Conservation (phyloP, 2,113 vertebrate species). For the Nothobranchius furzeri region DNA sequence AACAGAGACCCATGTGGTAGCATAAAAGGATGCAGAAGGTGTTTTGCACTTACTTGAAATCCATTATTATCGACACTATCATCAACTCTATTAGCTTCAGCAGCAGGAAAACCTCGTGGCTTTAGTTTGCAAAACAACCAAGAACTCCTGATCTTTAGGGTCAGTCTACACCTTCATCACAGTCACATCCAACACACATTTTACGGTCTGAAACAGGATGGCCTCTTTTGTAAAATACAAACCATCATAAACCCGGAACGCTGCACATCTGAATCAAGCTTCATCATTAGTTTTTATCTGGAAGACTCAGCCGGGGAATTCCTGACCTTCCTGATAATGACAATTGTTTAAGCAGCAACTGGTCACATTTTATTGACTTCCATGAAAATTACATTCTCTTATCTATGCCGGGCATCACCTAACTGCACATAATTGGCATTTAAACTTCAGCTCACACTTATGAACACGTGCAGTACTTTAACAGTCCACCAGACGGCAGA, state of each 20-base stretch:
- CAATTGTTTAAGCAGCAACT: conserved; percentile 2
- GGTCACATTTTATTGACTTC: conserved; percentile 6
- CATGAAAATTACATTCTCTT: conserved; percentile 27
- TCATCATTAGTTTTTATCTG: not conserved
- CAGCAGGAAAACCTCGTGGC: not conserved
- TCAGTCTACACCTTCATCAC: not conserved
- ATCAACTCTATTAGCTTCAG: not conserved
- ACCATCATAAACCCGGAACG: not conserved
- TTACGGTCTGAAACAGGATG: not conserved
- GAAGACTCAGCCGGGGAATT: not conserved
- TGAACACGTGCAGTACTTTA: not conserved
- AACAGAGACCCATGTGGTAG: no score
- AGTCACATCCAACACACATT: not conserved
- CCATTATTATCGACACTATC: not conserved
- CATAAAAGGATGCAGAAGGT: no score
- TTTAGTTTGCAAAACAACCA: not conserved
- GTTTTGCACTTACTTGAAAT: not conserved
- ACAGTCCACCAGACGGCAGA: conserved; percentile 56
- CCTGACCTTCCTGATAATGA: not conserved
- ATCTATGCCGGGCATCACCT: conserved; percentile 17
- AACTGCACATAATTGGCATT: conserved; percentile 8
- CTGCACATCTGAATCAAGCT: not conserved
- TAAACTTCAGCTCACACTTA: not conserved
- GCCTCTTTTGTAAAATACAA: not conserved
- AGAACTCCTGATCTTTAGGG: conserved; percentile 2